Conservation (phyloP, 2,113 vertebrate species). For the Chrysemys picta region DNA sequence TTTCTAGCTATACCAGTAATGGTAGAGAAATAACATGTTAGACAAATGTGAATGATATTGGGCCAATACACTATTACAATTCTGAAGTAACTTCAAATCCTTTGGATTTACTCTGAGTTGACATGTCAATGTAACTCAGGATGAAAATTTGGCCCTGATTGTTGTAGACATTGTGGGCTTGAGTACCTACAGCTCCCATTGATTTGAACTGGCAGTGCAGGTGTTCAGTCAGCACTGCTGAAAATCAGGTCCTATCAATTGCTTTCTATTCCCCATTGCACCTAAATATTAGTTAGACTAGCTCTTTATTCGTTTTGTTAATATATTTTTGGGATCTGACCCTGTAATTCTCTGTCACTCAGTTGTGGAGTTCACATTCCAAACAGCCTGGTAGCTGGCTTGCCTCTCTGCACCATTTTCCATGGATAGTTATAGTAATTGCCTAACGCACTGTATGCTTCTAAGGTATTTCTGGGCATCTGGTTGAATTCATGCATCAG, state of each 20-base stretch:
- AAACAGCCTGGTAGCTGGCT: neutral
- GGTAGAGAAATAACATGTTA: neutral
- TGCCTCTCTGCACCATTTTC: constrained; percentile 19
- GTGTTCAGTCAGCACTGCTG: neutral
- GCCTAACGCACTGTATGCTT: neutral
- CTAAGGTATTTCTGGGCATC: constrained; percentile 48
- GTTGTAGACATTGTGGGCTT: neutral
- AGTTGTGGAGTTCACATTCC: neutral
- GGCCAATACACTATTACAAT: neutral
- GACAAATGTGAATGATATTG: neutral
- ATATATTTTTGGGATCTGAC: neutral
- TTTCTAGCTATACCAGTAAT: neutral
- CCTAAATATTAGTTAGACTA: neutral
- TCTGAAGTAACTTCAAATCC: neutral
- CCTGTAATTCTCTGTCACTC: neutral
- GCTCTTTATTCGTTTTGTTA: neutral
- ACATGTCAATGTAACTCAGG: neutral
- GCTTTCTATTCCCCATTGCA: neutral
- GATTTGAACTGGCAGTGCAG: neutral
- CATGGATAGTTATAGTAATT: neutral
- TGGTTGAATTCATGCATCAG: constrained; percentile 45
- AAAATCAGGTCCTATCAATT: neutral
- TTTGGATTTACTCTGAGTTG: neutral
- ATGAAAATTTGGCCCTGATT: neutral
- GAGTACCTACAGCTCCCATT: neutral